phyloP scores from a whole-genome alignment of 2,888 invertebrate species.

The Drosophila melanosoma region DNA sequence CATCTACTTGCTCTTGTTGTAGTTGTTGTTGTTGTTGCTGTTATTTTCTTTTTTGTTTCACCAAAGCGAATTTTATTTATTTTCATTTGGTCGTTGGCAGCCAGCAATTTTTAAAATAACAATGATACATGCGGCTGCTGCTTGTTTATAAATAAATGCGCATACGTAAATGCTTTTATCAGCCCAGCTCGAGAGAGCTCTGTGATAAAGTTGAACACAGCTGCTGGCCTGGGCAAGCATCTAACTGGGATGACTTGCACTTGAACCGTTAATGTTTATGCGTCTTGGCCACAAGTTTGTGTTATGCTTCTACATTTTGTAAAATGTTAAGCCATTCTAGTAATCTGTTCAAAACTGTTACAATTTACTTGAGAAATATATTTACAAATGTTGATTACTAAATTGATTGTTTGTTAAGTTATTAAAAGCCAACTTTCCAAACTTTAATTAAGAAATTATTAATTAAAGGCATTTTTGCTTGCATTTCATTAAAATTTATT shows the following conservation, averaged over 20 bases:
- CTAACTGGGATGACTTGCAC: slow-evolving; percentile 4
- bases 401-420: background rate
- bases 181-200: slow-evolving; percentile 47
- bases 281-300: background rate
- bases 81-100: slow-evolving; percentile 63
- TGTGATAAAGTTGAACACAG: slow-evolving; percentile 61
- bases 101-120: slow-evolving; percentile 77
- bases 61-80: slow-evolving; percentile 65
- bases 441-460: background rate
- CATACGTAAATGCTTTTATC: slow-evolving; percentile 79
- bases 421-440: background rate
- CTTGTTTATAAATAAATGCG: slow-evolving; percentile 78
- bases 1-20: slow-evolving; percentile 19
- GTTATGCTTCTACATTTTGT: background rate
- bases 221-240: slow-evolving; percentile 28
- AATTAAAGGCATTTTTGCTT: background rate
- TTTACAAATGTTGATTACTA: background rate
- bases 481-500: background rate
- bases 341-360: background rate
- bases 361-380: background rate
- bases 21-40: slow-evolving; percentile 3
- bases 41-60: slow-evolving; percentile 37
- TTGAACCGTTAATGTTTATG: background rate
- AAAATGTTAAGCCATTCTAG: background rate
- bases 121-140: slow-evolving; percentile 77